Evolutionary conservation across 2,888 invertebrate genomes (phyloP).

Genomic region (Xylota segnis): DNA sequence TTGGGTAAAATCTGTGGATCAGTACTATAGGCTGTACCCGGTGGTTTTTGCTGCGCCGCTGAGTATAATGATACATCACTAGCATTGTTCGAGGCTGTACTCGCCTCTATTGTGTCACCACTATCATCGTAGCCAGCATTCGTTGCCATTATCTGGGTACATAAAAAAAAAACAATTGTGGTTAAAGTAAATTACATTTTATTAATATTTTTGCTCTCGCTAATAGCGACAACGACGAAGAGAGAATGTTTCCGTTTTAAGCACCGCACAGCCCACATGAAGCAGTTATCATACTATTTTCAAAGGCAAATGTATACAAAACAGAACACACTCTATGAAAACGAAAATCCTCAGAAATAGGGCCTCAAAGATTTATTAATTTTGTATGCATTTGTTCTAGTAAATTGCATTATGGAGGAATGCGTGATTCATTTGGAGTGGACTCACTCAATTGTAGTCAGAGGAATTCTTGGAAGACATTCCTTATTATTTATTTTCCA

Average conservation of each 20-base stretch:
- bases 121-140: conserved; percentile 73
- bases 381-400: not conserved
- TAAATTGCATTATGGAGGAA: not conserved
- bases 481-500: not conserved
- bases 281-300: conserved; percentile 4
- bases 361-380: not conserved
- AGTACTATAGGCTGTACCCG: conserved; percentile 40
- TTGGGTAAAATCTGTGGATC: conserved; percentile 79
- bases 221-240: conserved; percentile 26
- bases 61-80: conserved; percentile 62
- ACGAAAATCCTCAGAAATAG: conserved; percentile 18
- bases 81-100: conserved; percentile 46
- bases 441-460: not conserved
- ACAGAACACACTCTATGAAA: conserved; percentile 10
- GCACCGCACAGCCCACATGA: not conserved
- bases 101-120: conserved; percentile 54
- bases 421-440: not conserved
- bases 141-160: conserved; percentile 63
- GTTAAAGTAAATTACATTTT: conserved; percentile 59
- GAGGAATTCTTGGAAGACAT: not conserved
- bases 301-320: conserved; percentile 37
- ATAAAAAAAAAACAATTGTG: conserved; percentile 28
- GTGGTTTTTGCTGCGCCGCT: conserved; percentile 48
- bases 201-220: conserved; percentile 38
- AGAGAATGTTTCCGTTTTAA: conserved; percentile 56